phyloP scores from a whole-genome alignment of 2,888 invertebrate species.

The Zygogramma bicolorata region DNA sequence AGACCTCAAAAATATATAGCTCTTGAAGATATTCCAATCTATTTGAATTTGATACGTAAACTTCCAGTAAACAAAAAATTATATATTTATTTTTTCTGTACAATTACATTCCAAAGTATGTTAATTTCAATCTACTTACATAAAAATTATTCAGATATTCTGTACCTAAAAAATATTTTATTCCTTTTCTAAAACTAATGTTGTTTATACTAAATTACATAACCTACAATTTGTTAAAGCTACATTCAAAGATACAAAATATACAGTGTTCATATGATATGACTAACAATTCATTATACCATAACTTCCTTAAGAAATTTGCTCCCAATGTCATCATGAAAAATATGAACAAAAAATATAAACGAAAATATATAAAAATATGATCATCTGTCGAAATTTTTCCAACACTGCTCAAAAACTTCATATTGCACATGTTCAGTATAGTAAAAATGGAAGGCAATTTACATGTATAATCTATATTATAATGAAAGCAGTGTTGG shows the following conservation, averaged over 20 bases:
- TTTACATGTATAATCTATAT: constrained; percentile 5
- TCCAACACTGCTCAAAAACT: constrained; percentile 1
- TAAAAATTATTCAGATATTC: background rate
- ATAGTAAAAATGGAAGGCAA: constrained; percentile 7
- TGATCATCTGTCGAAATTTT: background rate
- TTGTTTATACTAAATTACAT: constrained; percentile 7
- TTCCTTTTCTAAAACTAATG: constrained; percentile 11
- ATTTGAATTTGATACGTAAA: background rate
- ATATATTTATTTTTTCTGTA: constrained; percentile 18
- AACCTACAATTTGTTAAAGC: constrained; percentile 30
- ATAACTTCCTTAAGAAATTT: constrained; percentile 8
- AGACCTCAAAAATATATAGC: too few species aligned
- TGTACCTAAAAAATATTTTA: constrained; percentile 7
- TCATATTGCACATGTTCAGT: constrained; percentile 12
- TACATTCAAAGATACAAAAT: constrained; percentile 38
- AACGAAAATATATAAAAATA: constrained; percentile 1
- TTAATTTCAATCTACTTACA: constrained; percentile 10
- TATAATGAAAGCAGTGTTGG: background rate
- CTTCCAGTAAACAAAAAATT: constrained; percentile 9
- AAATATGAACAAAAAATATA: background rate
- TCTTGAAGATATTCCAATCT: too few species aligned
- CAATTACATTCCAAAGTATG: constrained; percentile 2
- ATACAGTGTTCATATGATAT: constrained; percentile 16
- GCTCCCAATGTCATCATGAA: constrained; percentile 4
- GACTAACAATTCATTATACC: constrained; percentile 13